These are phyloP conservation scores for Ceratotherium simum DNA, from an alignment of 2,113 vertebrate species.

Conservation along the genomic window DNA sequence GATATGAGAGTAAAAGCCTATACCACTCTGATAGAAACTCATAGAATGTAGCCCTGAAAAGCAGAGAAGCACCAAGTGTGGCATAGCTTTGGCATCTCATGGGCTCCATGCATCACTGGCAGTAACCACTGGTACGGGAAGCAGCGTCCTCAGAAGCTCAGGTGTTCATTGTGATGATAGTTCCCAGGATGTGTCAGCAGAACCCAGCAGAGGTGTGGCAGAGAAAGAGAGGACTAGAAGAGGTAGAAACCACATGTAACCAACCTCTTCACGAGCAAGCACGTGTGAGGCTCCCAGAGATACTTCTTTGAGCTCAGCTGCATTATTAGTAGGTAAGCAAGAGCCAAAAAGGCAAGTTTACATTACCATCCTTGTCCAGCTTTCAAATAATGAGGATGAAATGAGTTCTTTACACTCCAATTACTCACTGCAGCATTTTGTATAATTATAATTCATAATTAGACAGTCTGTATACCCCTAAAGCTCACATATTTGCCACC, in stretches of 20 bases:
- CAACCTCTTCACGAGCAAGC: neutral
- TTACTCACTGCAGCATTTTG: neutral
- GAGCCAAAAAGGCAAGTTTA: neutral
- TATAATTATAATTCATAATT: neutral
- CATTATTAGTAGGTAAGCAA: neutral
- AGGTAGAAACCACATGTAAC: neutral
- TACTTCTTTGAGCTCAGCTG: neutral
- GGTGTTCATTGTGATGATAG: neutral
- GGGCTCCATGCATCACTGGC: neutral
- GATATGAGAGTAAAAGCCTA: neutral
- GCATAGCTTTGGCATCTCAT: neutral
- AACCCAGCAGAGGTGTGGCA: neutral
- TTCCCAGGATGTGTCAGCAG: neutral
- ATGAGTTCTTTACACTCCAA: neutral
- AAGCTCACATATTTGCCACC: conserved; percentile 14
- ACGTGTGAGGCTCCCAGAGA: neutral
- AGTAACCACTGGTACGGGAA: neutral
- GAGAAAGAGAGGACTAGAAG: neutral
- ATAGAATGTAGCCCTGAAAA: neutral
- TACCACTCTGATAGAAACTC: neutral
- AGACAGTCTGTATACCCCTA: neutral
- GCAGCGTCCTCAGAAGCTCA: neutral
- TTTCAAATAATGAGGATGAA: conserved; percentile 32
- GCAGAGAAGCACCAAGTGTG: neutral
- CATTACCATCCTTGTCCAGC: neutral